Evolutionary conservation across 2,888 invertebrate species (phyloP), one percentile per base, ranked within the genome.

Genomic region (Athripsodes cinereus): DNA sequence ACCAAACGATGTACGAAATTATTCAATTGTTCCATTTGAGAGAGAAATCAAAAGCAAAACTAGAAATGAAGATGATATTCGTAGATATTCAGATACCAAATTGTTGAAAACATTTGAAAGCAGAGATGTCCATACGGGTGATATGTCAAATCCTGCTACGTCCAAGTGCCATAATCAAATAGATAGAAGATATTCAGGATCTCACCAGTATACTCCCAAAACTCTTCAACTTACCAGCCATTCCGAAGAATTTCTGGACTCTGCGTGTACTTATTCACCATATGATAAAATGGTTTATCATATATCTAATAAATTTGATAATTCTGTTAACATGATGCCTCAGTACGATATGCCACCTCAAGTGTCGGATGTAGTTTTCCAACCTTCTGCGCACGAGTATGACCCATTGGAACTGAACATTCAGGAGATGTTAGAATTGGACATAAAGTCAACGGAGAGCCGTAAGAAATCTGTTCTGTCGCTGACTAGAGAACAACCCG

Each of bases 341-440:
- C 61, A 57, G 19, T 64, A 61, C 22, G 64, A 62, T 13, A 53
- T 52, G 22, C 64, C 60, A 52, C 66, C 68, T 56, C 65, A 68
- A 66, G 66, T 68, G 48, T 66, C 66, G 56, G 66, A 68, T 63
- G 66, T 69, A 57, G 64, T 67, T 59, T 67, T 70, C 64, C 64
- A 68, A 63, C 63, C 64, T n/a, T 68, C 69, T 66, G 70, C 76
- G 68, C 71, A 74, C 64, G 73, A 74, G 65, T 72, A 79, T 67
- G 81, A 82, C 69, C 81, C 80, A 66, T 68, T 71, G 47, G 72
- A 74, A 62, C 65, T 72, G 59, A 73, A 72, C 63, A 73, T 72
- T 58, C 70, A 72, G 60, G 73, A 76, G 64, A 74, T 76, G 72
- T 74, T 72, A 70, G 83, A 69, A 71, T 74, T 73, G 72, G 81